phyloP scores from a whole-genome alignment of 2,888 invertebrate species.

The Macrosoma leucophasiata region DNA sequence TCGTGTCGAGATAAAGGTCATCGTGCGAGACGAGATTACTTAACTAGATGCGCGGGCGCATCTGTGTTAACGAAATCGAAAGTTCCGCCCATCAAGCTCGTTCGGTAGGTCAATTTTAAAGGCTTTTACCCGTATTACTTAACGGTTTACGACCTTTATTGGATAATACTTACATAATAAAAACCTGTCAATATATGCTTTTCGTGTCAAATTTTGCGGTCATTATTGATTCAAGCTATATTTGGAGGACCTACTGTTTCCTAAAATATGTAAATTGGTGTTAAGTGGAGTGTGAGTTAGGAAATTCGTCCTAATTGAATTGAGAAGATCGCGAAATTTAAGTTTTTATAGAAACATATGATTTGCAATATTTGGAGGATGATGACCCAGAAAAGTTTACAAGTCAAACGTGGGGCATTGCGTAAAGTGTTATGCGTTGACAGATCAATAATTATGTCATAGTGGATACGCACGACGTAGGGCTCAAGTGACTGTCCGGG shows the following conservation, averaged over 20 bases:
- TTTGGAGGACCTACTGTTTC: background rate
- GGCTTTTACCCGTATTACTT: slow-evolving; percentile 59
- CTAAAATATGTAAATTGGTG: background rate
- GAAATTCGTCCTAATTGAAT: too few relatives aligned
- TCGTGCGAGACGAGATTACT: slow-evolving; percentile 27
- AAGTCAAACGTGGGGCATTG: too few relatives aligned
- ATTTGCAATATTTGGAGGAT: too few relatives aligned
- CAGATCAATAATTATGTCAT: slow-evolving; percentile 46
- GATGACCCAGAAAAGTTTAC: too few relatives aligned
- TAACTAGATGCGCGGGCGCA: slow-evolving; percentile 27
- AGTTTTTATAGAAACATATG: too few relatives aligned
- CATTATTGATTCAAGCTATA: background rate
- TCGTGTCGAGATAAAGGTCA: slow-evolving; percentile 53
- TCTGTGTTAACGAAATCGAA: slow-evolving; percentile 44
- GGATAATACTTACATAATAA: slow-evolving; percentile 38
- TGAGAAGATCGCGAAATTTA: too few relatives aligned
- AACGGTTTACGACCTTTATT: slow-evolving; percentile 49
- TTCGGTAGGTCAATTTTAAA: slow-evolving; percentile 45
- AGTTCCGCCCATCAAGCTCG: slow-evolving; percentile 46
- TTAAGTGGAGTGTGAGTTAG: too few relatives aligned
- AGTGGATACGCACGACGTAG: slow-evolving; percentile 31
- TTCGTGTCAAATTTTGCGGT: slow-evolving; percentile 8
- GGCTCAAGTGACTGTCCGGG: slow-evolving; percentile 37
- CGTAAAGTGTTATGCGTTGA: slow-evolving; percentile 33
- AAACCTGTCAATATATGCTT: slow-evolving; percentile 12